Percentiles rank a stretch among this genome's conserved stretches.
These are phyloP conservation scores for Dynastes tityus DNA, from an alignment of 2,888 invertebrate genomes.

Conservation along the genomic window DNA sequence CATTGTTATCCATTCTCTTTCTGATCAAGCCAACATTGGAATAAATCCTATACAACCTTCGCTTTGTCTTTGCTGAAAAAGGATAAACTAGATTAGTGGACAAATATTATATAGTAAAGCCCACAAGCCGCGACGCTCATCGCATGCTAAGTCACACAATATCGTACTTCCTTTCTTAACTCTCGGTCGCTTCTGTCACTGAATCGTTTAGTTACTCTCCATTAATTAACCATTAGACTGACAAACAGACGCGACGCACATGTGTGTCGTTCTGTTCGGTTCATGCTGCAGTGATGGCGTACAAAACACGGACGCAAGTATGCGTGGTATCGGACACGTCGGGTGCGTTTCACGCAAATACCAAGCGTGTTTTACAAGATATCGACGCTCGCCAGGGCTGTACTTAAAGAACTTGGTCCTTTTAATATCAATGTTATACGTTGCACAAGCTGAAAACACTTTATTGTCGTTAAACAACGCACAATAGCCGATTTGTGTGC, in stretches of 20 bases:
- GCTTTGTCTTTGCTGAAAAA: no score
- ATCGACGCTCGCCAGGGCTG: slow-evolving; percentile 37
- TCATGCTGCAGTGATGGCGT: slow-evolving; percentile 3
- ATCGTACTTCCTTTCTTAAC: slow-evolving; percentile 63
- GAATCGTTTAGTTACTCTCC: slow-evolving; percentile 57
- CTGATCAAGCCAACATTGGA: no score
- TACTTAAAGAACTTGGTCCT: background rate
- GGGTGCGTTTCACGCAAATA: slow-evolving; percentile 51
- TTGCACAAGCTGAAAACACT: no score
- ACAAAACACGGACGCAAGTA: slow-evolving; percentile 7
- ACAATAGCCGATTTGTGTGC: no score
- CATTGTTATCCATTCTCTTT: no score
- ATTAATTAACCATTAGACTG: slow-evolving; percentile 61
- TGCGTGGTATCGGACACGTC: slow-evolving; percentile 38
- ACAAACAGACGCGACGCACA: slow-evolving; percentile 57
- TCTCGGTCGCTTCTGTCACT: slow-evolving; percentile 56
- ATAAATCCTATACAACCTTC: no score
- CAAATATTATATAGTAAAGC: background rate
- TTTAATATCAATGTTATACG: background rate
- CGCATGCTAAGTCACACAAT: slow-evolving; percentile 60
- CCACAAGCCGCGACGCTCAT: background rate
- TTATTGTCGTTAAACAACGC: no score
- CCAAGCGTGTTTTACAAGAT: slow-evolving; percentile 49
- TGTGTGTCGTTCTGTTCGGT: slow-evolving; percentile 37
- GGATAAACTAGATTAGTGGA: no score